These are phyloP conservation scores for Acleris holmiana DNA, from an alignment of 2,888 invertebrate genomes.

Conservation along the genomic window DNA sequence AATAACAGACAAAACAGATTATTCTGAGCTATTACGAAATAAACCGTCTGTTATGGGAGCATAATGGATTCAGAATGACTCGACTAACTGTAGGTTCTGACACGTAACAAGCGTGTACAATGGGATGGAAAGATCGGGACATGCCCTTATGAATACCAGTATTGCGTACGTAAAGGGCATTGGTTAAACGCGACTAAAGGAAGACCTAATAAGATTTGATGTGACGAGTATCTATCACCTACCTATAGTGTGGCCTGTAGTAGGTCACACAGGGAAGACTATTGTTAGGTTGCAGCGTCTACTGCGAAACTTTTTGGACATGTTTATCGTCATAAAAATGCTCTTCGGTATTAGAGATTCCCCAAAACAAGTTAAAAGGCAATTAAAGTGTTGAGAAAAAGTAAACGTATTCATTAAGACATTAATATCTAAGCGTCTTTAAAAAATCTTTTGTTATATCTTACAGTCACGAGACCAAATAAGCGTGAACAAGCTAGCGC, in stretches of 20 bases:
- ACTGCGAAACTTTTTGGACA: no score
- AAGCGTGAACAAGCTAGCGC: conserved; percentile 17
- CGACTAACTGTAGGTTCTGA: conserved; percentile 35
- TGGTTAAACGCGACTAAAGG: background rate
- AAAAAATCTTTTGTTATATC: conserved; percentile 1
- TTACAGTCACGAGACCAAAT: conserved; percentile 15
- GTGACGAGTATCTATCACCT: no score
- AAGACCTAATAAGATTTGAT: no score
- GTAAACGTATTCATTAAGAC: background rate
- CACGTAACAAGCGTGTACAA: conserved; percentile 33
- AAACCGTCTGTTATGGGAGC: conserved; percentile 28
- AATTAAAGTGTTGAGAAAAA: background rate
- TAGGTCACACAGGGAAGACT: no score
- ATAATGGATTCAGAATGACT: conserved; percentile 31
- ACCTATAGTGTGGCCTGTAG: no score
- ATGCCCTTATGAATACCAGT: conserved; percentile 23
- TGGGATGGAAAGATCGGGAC: conserved; percentile 27
- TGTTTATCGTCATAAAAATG: no score
- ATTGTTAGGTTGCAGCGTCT: no score
- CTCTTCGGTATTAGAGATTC: no score
- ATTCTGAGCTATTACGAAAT: conserved; percentile 23
- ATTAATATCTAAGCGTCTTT: background rate
- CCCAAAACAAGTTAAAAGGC: no score
- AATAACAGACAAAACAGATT: conserved; percentile 3
- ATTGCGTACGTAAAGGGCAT: conserved; percentile 20